A percentile compares a stretch with the other conserved stretches of the same genome.
phyloP scores from a whole-genome alignment of 2,888 invertebrate genomes.

The Tipula confusa region DNA sequence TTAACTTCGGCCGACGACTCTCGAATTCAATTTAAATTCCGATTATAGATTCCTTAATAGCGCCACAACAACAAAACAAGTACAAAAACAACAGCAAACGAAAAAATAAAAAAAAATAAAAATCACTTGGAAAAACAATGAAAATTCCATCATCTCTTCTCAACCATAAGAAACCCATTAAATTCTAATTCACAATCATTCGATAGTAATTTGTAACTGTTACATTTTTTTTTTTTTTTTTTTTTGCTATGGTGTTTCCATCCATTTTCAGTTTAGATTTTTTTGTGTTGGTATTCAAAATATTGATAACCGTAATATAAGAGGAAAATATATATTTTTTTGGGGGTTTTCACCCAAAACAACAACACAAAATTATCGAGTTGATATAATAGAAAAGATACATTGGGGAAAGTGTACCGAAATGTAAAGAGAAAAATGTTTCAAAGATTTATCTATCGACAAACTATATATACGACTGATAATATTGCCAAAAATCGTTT shows the following conservation, averaged over 20 bases:
- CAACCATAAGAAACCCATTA: conserved; percentile 25
- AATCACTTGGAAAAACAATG: too few relatives aligned
- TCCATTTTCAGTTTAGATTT: background rate
- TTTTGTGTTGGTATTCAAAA: background rate
- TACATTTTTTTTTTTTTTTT: background rate
- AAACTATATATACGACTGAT: background rate
- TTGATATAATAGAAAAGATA: background rate
- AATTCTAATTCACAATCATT: conserved; percentile 20
- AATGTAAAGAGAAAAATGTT: background rate
- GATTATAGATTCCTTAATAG: background rate
- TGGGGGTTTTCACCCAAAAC: background rate
- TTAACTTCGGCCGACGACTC: background rate
- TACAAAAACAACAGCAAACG: background rate
- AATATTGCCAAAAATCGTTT: background rate
- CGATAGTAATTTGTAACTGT: conserved; percentile 15
- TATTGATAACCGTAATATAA: background rate
- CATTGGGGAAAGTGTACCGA: background rate
- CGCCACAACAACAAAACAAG: background rate
- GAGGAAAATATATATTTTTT: too few relatives aligned
- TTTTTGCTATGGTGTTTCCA: background rate
- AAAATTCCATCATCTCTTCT: background rate
- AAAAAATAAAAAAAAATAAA: too few relatives aligned
- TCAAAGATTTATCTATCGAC: background rate
- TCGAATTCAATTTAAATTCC: background rate
- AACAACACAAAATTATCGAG: background rate